Evolutionary conservation across 2,113 vertebrate species (phyloP), one percentile per base, ranked within the genome.

Genomic region (Panthera uncia): DNA sequence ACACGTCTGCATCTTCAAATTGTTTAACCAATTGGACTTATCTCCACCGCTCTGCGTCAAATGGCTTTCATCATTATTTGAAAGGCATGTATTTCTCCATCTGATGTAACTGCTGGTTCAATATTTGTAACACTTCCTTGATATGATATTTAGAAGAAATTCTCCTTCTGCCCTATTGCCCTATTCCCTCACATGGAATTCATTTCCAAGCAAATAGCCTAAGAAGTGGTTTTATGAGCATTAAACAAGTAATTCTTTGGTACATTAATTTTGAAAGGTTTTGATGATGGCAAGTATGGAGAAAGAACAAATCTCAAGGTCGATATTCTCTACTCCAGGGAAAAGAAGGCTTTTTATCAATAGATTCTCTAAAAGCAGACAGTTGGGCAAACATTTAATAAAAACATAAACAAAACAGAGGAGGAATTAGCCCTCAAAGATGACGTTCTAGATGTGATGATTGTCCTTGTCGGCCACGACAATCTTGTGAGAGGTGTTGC

Each of bases 181-280:
- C 97, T 83, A 84, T 97, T 90, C 50, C 83, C 87, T 92, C 68
- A 52, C 68, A 25, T 52, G 57, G 88, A 96, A 94, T 87, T 97
- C 89, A 96, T 97, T 98, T 95, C 92, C 83, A 96, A 97, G 85
- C 96, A 96, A 98, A 97, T 94, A 98, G 92, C 92, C 83, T 95
- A 94, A 86, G 86, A 98, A 97, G 79, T 92, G 83, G 63, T 92
- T 98, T 96, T 90, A 95, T 81, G 87, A 97, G 92, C 90, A 95
- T 90, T 97, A 96, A 96, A 96, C 83, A 97, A 96, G 86, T 89
- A 93, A 98, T 97, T 96, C 94, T 80, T 93, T 91, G 97, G 89
- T 90, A 96, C 95, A 94, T 96, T 97, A 96, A 96, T 97, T 97
- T 94, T 97, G 74, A 96, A 96, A 95, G 86, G 61, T 50, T 89